Conservation (phyloP, 1,140 invertebrate species). For the Nephila pilipes region DNA sequence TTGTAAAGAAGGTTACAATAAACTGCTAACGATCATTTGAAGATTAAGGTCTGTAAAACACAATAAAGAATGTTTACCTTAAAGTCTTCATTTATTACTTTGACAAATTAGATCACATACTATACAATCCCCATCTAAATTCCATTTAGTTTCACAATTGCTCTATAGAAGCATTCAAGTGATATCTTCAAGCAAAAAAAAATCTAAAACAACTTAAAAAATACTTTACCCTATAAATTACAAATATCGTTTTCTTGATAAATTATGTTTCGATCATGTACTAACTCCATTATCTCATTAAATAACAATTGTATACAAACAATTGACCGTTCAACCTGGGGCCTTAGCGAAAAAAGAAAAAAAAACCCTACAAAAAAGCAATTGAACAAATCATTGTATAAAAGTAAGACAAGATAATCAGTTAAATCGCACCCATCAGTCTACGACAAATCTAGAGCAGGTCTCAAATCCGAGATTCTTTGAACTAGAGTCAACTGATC, state of each 20-base stretch:
- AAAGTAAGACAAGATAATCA: slow-evolving; percentile 55
- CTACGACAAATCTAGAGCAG: slow-evolving; percentile 54
- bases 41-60: too few species aligned
- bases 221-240: too few species aligned
- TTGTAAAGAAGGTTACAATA: too few species aligned
- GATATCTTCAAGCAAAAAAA: too few species aligned
- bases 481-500: slow-evolving; percentile 60
- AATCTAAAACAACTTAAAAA: too few species aligned
- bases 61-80: too few species aligned
- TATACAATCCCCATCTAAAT: too few species aligned
- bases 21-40: too few species aligned
- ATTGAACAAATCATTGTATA: slow-evolving; percentile 51
- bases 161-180: too few species aligned
- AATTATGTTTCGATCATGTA: neutral
- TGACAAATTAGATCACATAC: too few species aligned
- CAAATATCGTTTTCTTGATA: neutral
- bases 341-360: neutral
- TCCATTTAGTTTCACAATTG: too few species aligned
- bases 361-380: neutral
- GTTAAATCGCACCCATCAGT: slow-evolving; percentile 56
- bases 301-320: neutral
- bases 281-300: neutral
- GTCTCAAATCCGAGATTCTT: slow-evolving; percentile 56
- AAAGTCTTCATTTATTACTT: too few species aligned
- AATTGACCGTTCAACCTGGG: neutral